Base-by-base conservation (phyloP, 1,140 invertebrate genomes). In the Cardiocondyla obscurior region DNA sequence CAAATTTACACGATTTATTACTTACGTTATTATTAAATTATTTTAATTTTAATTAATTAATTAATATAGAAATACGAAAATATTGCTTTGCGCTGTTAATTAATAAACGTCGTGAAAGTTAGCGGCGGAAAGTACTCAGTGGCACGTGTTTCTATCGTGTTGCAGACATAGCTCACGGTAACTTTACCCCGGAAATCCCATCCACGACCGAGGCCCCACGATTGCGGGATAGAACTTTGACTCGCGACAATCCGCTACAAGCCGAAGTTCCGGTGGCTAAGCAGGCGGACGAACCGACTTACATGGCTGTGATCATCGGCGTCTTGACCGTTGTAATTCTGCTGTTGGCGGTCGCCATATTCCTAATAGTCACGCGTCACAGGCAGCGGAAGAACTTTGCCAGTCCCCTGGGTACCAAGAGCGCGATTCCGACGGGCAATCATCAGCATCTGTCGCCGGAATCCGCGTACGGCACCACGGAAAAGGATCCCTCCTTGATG, bases 221-320 rank as follows among this genome's bases (percentile, higher is more conserved):
- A 85, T 87, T 92, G 64, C 94, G 95, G 82, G 94, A 95, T 84
- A 93, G 92, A 53, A 91, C 89, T 85, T 91, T 90, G 1, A 89
- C 89, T 5, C 90, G 91, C 36, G 92, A 94, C 85, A 92, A 90
- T 89, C 93, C 90, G 82, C 85, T 91, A 25, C 93, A 91, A 76
- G 89, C 90, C 10, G 92, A 93, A 85, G 89, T 93, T 60, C 92
- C 94, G 30, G 93, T 94, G 2, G 94, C 93, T 12, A 94, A 93
- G 69, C 93, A 94, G 67, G n/a, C n/a, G n/a, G 94, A 95, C 73
- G 94, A 94, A 74, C 94, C 95, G 65, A 95, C 94, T 5, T 95
- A 96, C 90, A 96, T 96, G 92, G 96, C 96, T 4, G 94, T 96
- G 87, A 95, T 96, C 89, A 95, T 96, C 85, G 96, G 96, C 2